Evolutionary conservation across 2,888 invertebrate genomes (phyloP).

Genomic region (Thyatira batis): DNA sequence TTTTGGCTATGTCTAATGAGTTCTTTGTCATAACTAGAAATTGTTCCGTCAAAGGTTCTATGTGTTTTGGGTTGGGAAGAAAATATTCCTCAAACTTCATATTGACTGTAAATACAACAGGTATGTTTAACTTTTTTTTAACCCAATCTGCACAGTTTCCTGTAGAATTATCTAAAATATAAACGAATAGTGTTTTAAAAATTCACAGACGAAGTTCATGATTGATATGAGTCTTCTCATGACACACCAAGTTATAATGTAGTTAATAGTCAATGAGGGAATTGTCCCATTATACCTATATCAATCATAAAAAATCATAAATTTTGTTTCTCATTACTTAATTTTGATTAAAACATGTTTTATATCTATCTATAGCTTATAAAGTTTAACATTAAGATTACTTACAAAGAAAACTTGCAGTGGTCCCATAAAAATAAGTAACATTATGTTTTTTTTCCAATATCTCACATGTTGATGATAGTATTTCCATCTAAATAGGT

Average conservation of each 20-base stretch:
- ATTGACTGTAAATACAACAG: constrained; percentile 63
- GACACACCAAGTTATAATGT: too few relatives aligned
- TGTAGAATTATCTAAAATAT: constrained; percentile 57
- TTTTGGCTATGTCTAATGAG: constrained; percentile 48
- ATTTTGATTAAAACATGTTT: too few relatives aligned
- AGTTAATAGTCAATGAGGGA: too few relatives aligned
- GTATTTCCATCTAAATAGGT: constrained; percentile 55
- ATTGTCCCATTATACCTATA: too few relatives aligned
- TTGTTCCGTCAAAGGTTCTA: constrained; percentile 40
- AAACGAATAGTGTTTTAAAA: too few relatives aligned
- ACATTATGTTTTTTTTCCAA: constrained; percentile 40
- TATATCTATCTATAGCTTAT: too few relatives aligned
- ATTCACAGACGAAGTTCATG: background rate
- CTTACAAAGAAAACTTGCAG: constrained; percentile 59
- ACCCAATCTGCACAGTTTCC: constrained; percentile 74
- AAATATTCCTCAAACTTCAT: constrained; percentile 44
- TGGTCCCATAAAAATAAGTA: constrained; percentile 52
- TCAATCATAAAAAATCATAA: too few relatives aligned
- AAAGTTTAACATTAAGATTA: too few relatives aligned
- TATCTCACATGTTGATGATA: constrained; percentile 45
- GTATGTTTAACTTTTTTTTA: constrained; percentile 62
- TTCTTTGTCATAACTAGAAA: constrained; percentile 55
- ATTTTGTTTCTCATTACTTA: background rate
- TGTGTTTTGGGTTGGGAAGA: constrained; percentile 42
- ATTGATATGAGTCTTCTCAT: too few relatives aligned